Evolutionary conservation across 2,888 invertebrate species (phyloP).

Genomic region (Ectobius pallidus): DNA sequence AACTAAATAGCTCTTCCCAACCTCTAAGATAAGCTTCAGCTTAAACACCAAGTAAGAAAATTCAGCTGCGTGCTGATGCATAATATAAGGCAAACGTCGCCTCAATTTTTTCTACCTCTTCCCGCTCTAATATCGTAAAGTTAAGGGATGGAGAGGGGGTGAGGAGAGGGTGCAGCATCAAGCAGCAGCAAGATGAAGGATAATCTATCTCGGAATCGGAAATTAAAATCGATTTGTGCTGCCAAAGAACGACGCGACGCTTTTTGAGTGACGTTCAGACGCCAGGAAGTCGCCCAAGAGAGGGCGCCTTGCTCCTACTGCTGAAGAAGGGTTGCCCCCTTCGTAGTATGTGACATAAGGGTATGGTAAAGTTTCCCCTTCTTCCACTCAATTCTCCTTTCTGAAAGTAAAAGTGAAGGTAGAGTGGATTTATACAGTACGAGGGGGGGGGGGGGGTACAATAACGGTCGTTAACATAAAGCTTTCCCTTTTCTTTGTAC

Average conservation of each 20-base stretch:
- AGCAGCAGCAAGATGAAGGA: slow-evolving; percentile 40
- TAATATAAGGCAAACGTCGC: slow-evolving; percentile 23
- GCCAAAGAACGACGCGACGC: slow-evolving; percentile 39
- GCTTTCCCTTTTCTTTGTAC: background rate
- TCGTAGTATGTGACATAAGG: slow-evolving; percentile 13
- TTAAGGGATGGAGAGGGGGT: slow-evolving; percentile 21
- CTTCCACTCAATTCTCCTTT: background rate
- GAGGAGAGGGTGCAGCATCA: background rate
- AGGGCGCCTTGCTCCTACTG: slow-evolving; percentile 29
- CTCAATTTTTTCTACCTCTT: background rate
- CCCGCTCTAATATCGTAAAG: slow-evolving; percentile 34
- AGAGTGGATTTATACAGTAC: too few species aligned
- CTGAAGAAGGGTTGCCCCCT: slow-evolving; percentile 18
- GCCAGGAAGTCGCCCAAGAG: slow-evolving; percentile 42
- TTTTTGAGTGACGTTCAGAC: slow-evolving; percentile 29
- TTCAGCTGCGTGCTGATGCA: slow-evolving; percentile 26
- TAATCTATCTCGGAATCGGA: slow-evolving; percentile 45
- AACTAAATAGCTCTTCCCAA: background rate
- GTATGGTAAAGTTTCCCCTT: slow-evolving; percentile 20
- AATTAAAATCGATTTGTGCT: slow-evolving; percentile 44
- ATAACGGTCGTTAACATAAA: background rate
- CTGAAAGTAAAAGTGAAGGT: slow-evolving; percentile 24
- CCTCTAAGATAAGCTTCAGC: slow-evolving; percentile 6
- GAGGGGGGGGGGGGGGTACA: background rate
- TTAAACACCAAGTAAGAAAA: slow-evolving; percentile 2